phyloP scores from a whole-genome alignment of 1,140 invertebrate genomes.

The Capitella teleta region DNA sequence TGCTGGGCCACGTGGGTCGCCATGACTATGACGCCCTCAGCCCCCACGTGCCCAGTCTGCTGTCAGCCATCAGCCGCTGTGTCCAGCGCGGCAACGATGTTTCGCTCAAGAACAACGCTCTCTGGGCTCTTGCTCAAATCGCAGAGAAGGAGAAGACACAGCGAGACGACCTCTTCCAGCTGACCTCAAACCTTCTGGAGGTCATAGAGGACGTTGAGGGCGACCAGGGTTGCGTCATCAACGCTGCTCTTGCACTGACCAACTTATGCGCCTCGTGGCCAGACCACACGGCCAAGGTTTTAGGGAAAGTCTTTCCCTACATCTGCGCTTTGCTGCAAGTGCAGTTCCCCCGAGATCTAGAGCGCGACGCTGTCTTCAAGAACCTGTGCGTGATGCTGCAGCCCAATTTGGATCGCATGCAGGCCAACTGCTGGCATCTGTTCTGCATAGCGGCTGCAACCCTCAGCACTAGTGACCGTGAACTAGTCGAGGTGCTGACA shows the following conservation, averaged over 20 bases:
- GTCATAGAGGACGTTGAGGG: neutral
- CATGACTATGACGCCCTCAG: neutral
- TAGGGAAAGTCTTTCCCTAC: constrained; percentile 5
- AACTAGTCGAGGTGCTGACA: neutral
- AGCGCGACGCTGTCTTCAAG: constrained; percentile 5
- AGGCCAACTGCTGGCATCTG: neutral
- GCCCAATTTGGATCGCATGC: neutral
- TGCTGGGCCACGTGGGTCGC: constrained; percentile 5
- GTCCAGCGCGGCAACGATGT: neutral
- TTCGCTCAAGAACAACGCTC: constrained; percentile 3
- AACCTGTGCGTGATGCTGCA: constrained; percentile 2
- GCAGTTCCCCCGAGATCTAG: neutral
- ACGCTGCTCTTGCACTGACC: constrained; percentile 6
- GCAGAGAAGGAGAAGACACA: neutral
- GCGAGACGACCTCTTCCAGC: neutral
- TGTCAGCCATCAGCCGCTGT: neutral
- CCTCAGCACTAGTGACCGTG: neutral
- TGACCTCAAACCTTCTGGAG: neutral
- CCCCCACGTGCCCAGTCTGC: neutral
- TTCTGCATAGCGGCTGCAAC: constrained; percentile 1
- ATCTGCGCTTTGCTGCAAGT: constrained; percentile 7
- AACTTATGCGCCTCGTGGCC: constrained; percentile 1
- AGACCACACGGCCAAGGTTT: neutral
- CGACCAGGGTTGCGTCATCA: constrained; percentile 2
- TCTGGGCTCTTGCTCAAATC: constrained; percentile 9